Percentiles rank a stretch among this genome's conserved stretches.
Evolutionary conservation across 2,888 invertebrate genomes (phyloP).

Genomic region (Acrobasis repandana): DNA sequence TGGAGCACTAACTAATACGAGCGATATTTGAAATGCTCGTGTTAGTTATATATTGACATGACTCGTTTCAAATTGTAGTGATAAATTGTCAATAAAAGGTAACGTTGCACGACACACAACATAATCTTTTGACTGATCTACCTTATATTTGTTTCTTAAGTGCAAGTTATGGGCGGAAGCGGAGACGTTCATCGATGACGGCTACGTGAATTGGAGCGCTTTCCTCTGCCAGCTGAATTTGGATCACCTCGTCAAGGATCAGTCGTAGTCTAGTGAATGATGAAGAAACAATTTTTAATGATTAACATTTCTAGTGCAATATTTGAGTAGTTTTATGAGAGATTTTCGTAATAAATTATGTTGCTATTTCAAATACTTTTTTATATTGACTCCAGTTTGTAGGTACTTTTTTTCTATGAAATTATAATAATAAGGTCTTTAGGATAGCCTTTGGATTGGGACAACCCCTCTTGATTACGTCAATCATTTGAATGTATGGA

Average conservation of each 20-base stretch:
- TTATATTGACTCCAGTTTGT: constrained; percentile 24
- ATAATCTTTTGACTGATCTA: no score
- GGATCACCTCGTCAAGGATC: constrained; percentile 71
- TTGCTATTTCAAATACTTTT: constrained; percentile 34
- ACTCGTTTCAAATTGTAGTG: no score
- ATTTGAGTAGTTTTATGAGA: background rate
- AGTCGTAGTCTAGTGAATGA: constrained; percentile 36
- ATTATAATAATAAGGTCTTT: no score
- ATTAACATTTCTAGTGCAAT: background rate
- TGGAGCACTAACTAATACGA: no score
- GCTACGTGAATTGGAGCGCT: constrained; percentile 74
- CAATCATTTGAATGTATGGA: background rate
- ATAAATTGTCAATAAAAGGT: no score
- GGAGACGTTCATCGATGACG: constrained; percentile 58
- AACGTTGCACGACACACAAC: no score
- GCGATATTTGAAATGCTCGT: no score
- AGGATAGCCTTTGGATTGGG: no score
- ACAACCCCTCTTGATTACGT: no score
- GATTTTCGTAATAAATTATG: constrained; percentile 27
- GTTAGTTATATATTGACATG: no score
- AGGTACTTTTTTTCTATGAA: background rate
- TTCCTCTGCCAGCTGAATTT: constrained; percentile 75
- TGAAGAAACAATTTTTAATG: background rate
- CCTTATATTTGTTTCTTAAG: constrained; percentile 45
- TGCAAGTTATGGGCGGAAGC: constrained; percentile 67